Conservation (phyloP, 2,888 invertebrate genomes). For the Nebria salina region DNA sequence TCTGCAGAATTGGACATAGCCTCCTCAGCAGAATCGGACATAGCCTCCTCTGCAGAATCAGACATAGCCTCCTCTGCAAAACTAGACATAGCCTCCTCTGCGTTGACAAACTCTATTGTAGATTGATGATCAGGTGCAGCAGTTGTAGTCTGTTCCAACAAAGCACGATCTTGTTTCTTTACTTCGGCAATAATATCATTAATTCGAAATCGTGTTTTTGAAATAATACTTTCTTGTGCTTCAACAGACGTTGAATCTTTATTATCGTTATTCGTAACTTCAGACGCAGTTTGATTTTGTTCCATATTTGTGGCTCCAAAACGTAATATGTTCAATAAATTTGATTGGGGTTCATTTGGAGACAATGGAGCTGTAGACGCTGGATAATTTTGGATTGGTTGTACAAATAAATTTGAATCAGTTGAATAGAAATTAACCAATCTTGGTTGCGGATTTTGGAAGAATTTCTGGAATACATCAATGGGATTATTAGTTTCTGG, state of each 20-base stretch:
- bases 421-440: slow-evolving; percentile 49
- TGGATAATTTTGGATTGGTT: slow-evolving; percentile 34
- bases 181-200: slow-evolving; percentile 22
- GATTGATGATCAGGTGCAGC: not conserved
- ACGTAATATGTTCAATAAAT: slow-evolving; percentile 2
- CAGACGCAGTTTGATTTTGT: slow-evolving; percentile 10
- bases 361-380: slow-evolving; percentile 48
- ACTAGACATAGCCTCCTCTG: not conserved
- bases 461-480: slow-evolving; percentile 42
- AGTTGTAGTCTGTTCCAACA: not conserved
- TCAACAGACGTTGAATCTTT: slow-evolving; percentile 26
- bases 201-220: slow-evolving; percentile 41
- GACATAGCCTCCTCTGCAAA: not conserved
- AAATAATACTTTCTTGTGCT: slow-evolving; percentile 48
- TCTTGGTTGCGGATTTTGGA: slow-evolving; percentile 43
- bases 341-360: slow-evolving; percentile 11
- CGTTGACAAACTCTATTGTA: not conserved
- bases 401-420: slow-evolving; percentile 36
- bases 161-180: not conserved
- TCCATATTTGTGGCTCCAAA: slow-evolving; percentile 2
- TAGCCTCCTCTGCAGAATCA: too few species aligned
- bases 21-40: too few species aligned
- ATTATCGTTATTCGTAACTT: slow-evolving; percentile 23
- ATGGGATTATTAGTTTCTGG: slow-evolving; percentile 18
- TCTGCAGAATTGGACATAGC: not conserved